These are phyloP conservation scores for Ginglymostoma cirratum DNA, from an alignment of 2,113 vertebrate species.

Conservation along the genomic window DNA sequence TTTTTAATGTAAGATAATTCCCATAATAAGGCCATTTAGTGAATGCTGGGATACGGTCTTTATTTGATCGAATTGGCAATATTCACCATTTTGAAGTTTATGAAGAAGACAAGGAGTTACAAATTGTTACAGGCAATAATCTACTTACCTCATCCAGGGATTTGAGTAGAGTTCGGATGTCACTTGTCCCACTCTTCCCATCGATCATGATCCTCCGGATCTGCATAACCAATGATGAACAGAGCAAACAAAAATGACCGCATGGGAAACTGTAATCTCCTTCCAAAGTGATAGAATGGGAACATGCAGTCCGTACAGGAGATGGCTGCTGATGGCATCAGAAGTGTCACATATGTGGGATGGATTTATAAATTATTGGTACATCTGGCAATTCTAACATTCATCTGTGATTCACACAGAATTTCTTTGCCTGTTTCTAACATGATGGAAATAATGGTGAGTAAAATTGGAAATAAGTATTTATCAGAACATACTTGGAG, in stretches of 20 bases:
- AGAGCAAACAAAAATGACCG: background rate
- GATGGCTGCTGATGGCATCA: background rate
- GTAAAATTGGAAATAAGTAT: background rate
- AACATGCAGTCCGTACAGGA: background rate
- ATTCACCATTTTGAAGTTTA: background rate
- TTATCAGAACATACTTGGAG: background rate
- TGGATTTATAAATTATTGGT: background rate
- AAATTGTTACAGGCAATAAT: background rate
- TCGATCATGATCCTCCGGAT: conserved; percentile 95
- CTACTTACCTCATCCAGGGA: conserved; percentile 87
- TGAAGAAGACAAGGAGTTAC: background rate
- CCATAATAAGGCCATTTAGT: background rate
- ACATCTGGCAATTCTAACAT: background rate
- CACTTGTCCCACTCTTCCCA: conserved; percentile 72
- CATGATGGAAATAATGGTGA: background rate
- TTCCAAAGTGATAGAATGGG: background rate
- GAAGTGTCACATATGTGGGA: background rate
- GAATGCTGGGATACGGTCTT: too few relatives aligned
- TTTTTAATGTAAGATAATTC: background rate
- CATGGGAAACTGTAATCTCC: background rate
- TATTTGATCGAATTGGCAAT: background rate
- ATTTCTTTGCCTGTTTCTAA: background rate
- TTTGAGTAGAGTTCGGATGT: conserved; percentile 88
- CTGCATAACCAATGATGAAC: conserved; percentile 49
- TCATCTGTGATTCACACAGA: background rate